Base-by-base conservation (phyloP, 2,113 vertebrate genomes). In the Hipposideros armiger region DNA sequence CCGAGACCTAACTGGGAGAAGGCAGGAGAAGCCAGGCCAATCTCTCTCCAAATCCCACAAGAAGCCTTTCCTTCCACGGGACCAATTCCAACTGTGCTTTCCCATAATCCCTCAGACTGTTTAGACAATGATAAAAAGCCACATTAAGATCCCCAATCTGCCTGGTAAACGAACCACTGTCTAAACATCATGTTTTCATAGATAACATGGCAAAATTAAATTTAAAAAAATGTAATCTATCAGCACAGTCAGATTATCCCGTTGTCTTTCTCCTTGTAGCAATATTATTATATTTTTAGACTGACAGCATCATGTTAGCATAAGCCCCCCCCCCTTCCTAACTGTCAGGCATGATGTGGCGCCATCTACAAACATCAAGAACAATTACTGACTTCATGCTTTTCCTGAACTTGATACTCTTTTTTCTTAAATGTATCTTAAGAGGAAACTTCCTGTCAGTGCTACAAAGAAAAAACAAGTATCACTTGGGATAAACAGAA, bases 291-390 rank as follows among this genome's bases (percentile, higher is more conserved):
- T 50, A 36, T 16, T 22, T 32, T 40, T 15, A 56, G 22, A 16
- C 24, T 20, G 47, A 11, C 9, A 50, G 40, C 28, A 40, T 3
- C n/a, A 22, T 8, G 26, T 72, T 1, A 47, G 40, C 58, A 14
- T 1, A 16, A 54, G 20, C n/a, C 10, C 13, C 47, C 17, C 2
- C 30, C 0, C 0, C 60, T 80, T 54, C 84, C 70, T n/a, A 54
- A 78, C 58, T 3, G 15, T 10, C 78, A 72, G 52, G 22, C 30
- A 3, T 0, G 16, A 50, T n/a, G 0, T 5, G 9, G n/a, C 32
- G 76, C 4, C 7, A 10, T 9, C 19, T 9, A 45, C 56, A 52
- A 32, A 32, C 14, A 52, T 50, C 66, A 15, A 2, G 8, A 81
- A n/a, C 83, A 15, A 2, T 36, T 9, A 47, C 16, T 40, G 84